Percentiles rank a stretch among this genome's conserved stretches.
These are phyloP conservation scores for Drosophila setosimentum DNA, from an alignment of 2,888 invertebrate genomes.

Conservation along the genomic window DNA sequence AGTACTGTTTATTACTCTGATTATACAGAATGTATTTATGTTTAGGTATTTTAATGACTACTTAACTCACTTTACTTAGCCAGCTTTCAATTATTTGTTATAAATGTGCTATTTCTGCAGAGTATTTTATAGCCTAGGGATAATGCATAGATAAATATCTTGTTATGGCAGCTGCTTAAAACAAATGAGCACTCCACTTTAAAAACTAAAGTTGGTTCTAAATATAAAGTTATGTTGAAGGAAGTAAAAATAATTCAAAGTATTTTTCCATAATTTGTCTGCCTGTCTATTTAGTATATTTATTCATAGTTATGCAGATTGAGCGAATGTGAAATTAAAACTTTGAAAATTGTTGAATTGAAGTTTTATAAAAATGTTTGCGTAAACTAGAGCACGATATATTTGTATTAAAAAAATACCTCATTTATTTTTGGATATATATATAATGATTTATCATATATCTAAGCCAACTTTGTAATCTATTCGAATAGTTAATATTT, in stretches of 20 bases:
- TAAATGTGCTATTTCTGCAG: not conserved
- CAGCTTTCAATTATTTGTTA: slow-evolving; percentile 8
- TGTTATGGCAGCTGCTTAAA: slow-evolving; percentile 5
- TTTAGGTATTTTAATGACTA: slow-evolving; percentile 8
- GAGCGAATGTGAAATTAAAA: not conserved
- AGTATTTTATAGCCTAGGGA: not conserved
- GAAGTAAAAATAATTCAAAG: not conserved
- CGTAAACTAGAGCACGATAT: too few relatives aligned
- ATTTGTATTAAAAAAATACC: too few relatives aligned
- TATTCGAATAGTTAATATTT: not conserved
- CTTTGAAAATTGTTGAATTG: not conserved
- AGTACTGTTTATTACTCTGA: slow-evolving; percentile 17
- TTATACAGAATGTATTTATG: slow-evolving; percentile 22
- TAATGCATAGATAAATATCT: not conserved
- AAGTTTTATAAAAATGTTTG: too few relatives aligned
- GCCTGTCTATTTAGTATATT: not conserved
- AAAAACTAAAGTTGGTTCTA: not conserved
- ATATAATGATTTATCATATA: not conserved
- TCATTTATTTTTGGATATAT: not conserved
- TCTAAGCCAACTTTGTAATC: not conserved
- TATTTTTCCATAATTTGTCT: not conserved
- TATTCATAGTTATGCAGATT: not conserved
- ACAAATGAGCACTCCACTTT: not conserved
- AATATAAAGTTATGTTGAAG: not conserved
- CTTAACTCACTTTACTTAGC: not conserved